A percentile compares a stretch with the other conserved stretches of the same genome.
Conservation (phyloP, 2,888 invertebrate genomes). For the Cheilosia scutellata region DNA sequence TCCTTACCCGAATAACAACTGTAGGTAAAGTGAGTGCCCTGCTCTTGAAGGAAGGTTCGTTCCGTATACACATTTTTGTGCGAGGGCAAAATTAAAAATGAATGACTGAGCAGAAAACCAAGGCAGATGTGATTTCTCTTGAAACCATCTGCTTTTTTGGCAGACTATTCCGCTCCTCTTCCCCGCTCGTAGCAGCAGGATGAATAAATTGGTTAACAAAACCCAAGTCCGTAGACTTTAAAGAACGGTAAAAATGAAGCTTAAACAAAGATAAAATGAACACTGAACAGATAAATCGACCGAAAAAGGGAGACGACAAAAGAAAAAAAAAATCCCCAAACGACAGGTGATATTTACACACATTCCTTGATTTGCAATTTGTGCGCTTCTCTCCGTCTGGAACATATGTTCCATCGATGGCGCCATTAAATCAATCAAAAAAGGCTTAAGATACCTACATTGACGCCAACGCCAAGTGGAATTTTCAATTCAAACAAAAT, state of each 20-base stretch:
- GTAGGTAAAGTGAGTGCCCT: constrained; percentile 1
- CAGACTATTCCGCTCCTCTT: not conserved
- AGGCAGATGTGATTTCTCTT: constrained; percentile 36
- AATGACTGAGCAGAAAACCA: constrained; percentile 43
- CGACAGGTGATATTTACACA: constrained; percentile 50
- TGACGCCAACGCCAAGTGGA: constrained; percentile 28
- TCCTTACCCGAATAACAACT: not conserved
- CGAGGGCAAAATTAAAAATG: constrained; percentile 44
- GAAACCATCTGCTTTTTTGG: constrained; percentile 24
- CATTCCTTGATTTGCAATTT: constrained; percentile 10
- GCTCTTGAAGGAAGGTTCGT: not conserved
- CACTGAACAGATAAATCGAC: not conserved
- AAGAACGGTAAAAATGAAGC: constrained; percentile 38
- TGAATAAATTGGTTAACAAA: constrained; percentile 26
- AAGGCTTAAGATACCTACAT: constrained; percentile 32
- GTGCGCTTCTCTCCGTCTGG: not conserved
- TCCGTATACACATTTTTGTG: not conserved
- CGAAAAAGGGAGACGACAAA: not conserved
- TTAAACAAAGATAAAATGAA: constrained; percentile 36
- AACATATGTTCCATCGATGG: constrained; percentile 8
- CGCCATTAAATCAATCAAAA: constrained; percentile 46
- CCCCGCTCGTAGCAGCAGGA: constrained; percentile 7
- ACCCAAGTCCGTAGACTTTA: not conserved
- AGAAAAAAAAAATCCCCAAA: not conserved
- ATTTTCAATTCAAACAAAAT: not conserved